phyloP scores from a whole-genome alignment of 2,797 vertebrate species.

The Oryzias sinensis region DNA sequence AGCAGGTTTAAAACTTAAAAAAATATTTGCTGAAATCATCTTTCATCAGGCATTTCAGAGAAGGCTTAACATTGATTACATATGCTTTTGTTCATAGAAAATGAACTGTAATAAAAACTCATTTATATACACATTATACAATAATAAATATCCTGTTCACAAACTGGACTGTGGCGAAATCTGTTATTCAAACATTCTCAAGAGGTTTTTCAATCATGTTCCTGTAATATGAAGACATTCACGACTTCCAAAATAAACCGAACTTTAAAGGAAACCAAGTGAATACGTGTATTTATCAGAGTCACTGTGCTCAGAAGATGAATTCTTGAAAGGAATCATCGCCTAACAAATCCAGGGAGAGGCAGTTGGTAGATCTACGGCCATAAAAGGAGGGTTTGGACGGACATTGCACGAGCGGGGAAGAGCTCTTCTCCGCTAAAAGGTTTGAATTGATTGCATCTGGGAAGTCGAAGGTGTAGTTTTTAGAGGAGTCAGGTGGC shows the following conservation, averaged over 20 bases:
- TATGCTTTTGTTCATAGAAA: constrained; percentile 22
- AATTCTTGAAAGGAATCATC: constrained; percentile 81
- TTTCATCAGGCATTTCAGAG: constrained; percentile 21
- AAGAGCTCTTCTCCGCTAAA: constrained; percentile 63
- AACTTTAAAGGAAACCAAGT: constrained; percentile 1
- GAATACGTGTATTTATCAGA: neutral
- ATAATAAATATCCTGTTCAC: constrained; percentile 68
- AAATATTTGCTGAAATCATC: constrained; percentile 12
- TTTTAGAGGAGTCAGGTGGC: constrained; percentile 78
- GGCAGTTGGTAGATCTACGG: constrained; percentile 81
- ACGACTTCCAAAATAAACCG: constrained; percentile 2
- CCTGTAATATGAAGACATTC: constrained; percentile 26
- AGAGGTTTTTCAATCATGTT: constrained; percentile 7
- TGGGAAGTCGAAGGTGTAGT: constrained; percentile 80
- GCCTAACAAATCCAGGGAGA: constrained; percentile 81
- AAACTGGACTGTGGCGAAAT: constrained; percentile 34
- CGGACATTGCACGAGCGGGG: constrained; percentile 72
- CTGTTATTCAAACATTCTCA: constrained; percentile 19
- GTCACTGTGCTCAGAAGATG: constrained; percentile 62
- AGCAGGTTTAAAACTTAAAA: neutral
- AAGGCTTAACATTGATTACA: constrained; percentile 16
- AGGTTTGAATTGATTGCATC: constrained; percentile 64
- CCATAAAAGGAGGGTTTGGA: constrained; percentile 80
- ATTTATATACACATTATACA: constrained; percentile 66
- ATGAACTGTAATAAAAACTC: constrained; percentile 52